phyloP scores from a whole-genome alignment of 64 coral and sea anemone species.

The Actinia equina region DNA sequence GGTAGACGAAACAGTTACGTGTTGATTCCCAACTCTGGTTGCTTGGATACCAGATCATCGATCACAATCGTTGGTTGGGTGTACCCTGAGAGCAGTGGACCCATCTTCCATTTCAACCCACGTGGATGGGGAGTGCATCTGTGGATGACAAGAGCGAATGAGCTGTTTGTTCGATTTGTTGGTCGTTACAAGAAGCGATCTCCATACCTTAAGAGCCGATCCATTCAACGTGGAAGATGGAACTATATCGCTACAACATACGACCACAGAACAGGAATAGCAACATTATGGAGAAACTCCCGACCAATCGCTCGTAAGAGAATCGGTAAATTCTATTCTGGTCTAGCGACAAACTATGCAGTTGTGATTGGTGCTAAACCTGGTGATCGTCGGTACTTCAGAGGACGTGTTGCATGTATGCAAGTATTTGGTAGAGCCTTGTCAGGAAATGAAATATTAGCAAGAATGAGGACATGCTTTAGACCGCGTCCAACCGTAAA shows the following conservation, averaged over 20 bases:
- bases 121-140: constrained; percentile 11
- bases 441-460: constrained; percentile 24
- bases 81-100: constrained; percentile 30
- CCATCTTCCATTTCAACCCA: constrained; percentile 35
- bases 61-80: constrained; percentile 46
- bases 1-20: constrained; percentile 18
- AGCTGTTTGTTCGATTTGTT: constrained; percentile 26
- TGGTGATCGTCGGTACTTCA: constrained; percentile 29
- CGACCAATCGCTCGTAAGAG: constrained; percentile 14
- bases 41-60: constrained; percentile 38
- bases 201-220: constrained; percentile 18
- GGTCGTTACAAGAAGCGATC: background rate
- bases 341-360: constrained; percentile 44
- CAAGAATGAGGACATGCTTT: constrained; percentile 36
- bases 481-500: background rate
- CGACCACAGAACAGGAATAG: constrained; percentile 26
- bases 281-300: constrained; percentile 42
- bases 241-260: constrained; percentile 65
- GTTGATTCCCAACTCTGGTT: constrained; percentile 40
- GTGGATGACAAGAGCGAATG: constrained; percentile 17
- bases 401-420: constrained; percentile 61
- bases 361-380: constrained; percentile 50
- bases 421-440: constrained; percentile 66
- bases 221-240: constrained; percentile 42
- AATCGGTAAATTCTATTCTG: constrained; percentile 29